Base-by-base conservation (phyloP, 2,888 invertebrate species). In the Agrenia bidenticulata region DNA sequence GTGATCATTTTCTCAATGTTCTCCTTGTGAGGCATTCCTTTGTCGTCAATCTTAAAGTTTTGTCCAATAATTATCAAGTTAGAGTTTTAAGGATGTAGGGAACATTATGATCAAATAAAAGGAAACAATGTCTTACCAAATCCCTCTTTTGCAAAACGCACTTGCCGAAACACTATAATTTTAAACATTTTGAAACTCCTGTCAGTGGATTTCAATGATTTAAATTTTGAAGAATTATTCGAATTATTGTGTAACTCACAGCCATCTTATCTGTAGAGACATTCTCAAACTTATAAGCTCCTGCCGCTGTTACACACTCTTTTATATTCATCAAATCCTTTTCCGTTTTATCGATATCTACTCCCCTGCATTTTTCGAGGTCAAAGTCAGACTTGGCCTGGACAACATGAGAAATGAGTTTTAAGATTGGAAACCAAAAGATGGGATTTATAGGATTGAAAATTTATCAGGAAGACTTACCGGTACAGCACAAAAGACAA, bases 11-110 rank as follows among this genome's bases (percentile, higher is more conserved):
- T 55, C 49, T 58, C 49, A n/a, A 73, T 66, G 54, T 73, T 73
- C 42, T 73, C 73, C 59, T 71, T 71, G 26, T 73, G 73, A 11
- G 71, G 71, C 23, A 60, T 45, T n/a, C 73, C 73, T 24, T 69
- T 64, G 11, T 57, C 67, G 45, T 73, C 73, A 57, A 73, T 64
- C 70, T 73, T n/a, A 26, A 55, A 60, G 37, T 39, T 15, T 11
- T 39, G 7, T 11, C 39, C 39, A 39, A 15, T 11, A n/a, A 45
- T n/a, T n/a, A n/a, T n/a, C n/a, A n/a, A n/a, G n/a, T n/a, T n/a
- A n/a, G n/a, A n/a, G n/a, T n/a, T n/a, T n/a, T n/a, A n/a, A n/a
- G n/a, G n/a, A n/a, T n/a, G n/a, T n/a, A n/a, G n/a, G n/a, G n/a
- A n/a, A n/a, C n/a, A n/a, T n/a, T n/a, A n/a, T n/a, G n/a, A n/a